These are phyloP conservation scores for Zaprionus obscuricornis DNA, from an alignment of 2,888 invertebrate genomes.

Conservation along the genomic window DNA sequence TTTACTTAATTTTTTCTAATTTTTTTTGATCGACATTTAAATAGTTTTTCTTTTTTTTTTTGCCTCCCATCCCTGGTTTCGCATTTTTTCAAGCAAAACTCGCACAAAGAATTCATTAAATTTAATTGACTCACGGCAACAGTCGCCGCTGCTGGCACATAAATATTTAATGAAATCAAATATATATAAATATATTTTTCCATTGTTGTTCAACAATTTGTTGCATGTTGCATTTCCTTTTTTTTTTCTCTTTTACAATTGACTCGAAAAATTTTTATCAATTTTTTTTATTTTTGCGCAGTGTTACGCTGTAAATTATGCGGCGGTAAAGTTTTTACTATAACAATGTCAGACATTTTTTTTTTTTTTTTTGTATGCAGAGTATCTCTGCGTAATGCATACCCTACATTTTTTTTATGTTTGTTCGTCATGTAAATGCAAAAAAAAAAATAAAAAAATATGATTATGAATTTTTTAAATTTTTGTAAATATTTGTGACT, in stretches of 20 bases:
- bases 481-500: constrained; percentile 24
- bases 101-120: constrained; percentile 7
- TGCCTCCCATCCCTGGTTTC: neutral
- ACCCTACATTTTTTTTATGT: neutral
- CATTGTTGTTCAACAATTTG: no score
- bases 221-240: no score
- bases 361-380: no score
- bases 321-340: neutral
- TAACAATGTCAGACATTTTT: no score
- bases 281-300: constrained; percentile 21
- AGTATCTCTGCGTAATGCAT: no score
- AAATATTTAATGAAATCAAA: constrained; percentile 6
- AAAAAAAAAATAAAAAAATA: neutral
- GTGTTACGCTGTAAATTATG: neutral
- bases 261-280: constrained; percentile 11
- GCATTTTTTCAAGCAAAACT: neutral
- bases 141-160: neutral
- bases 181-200: constrained; percentile 35
- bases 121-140: constrained; percentile 36
- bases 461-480: constrained; percentile 13
- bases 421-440: no score
- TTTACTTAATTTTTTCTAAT: no score
- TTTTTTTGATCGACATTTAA: no score
- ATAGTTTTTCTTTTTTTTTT: constrained; percentile 9
- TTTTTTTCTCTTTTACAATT: no score